These are phyloP conservation scores for Tetramorium bicarinatum DNA, from an alignment of 2,888 invertebrate species.

Conservation along the genomic window DNA sequence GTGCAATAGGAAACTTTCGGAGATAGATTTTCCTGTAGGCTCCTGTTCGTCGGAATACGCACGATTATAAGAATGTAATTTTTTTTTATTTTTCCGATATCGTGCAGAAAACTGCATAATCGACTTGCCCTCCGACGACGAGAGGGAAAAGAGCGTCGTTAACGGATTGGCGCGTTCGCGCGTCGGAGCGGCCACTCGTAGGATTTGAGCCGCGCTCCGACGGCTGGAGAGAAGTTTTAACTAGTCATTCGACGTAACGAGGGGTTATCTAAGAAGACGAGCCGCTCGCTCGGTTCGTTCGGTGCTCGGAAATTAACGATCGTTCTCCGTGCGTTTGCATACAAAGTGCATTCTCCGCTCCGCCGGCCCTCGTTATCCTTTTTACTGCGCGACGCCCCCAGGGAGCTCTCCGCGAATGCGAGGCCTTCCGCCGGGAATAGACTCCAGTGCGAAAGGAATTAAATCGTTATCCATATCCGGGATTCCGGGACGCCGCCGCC, in stretches of 20 bases:
- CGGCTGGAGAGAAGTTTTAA: conserved; percentile 48
- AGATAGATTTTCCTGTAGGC: neutral
- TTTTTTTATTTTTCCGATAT: neutral
- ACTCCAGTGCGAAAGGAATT: conserved; percentile 52
- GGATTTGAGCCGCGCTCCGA: conserved; percentile 23
- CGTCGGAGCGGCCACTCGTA: conserved; percentile 5
- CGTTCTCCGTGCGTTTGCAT: conserved; percentile 73
- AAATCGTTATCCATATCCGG: conserved; percentile 52
- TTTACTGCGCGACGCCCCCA: conserved; percentile 59
- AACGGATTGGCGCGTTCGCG: conserved; percentile 6
- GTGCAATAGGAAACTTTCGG: neutral
- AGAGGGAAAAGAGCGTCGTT: neutral
- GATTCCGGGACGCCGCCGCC: conserved; percentile 36
- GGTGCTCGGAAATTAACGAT: conserved; percentile 64
- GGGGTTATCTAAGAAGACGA: conserved; percentile 54
- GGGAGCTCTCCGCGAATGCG: conserved; percentile 43
- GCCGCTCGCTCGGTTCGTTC: conserved; percentile 53
- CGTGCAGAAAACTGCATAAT: neutral
- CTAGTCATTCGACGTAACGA: conserved; percentile 59
- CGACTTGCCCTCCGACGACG: neutral
- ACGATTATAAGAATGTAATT: neutral
- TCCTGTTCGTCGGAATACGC: neutral
- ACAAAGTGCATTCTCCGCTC: conserved; percentile 71
- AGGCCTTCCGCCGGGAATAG: conserved; percentile 46
- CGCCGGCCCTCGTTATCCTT: conserved; percentile 66